Evolutionary conservation across 2,888 invertebrate genomes (phyloP).

Genomic region (Ectemnius cavifrons): DNA sequence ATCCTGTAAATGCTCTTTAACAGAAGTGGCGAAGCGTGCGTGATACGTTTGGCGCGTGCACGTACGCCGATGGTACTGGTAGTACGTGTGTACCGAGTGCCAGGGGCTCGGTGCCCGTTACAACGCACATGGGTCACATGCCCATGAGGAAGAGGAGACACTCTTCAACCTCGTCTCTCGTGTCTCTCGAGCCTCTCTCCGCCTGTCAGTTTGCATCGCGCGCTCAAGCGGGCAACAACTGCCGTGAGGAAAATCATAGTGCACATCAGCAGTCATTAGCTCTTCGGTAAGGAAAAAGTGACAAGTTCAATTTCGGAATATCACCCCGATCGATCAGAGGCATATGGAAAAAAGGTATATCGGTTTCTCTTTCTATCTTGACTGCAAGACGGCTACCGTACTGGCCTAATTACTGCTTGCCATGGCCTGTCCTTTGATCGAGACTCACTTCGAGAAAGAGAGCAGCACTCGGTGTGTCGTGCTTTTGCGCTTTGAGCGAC

Average conservation of each 20-base stretch:
- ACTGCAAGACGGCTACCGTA: neutral
- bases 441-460: neutral
- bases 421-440: neutral
- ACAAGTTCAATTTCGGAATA: neutral
- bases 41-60: conserved; percentile 18
- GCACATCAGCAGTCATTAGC: neutral
- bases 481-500: neutral
- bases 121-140: conserved; percentile 47
- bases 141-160: conserved; percentile 21
- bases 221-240: conserved; percentile 56
- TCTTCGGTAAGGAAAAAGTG: neutral
- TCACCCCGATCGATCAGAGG: neutral
- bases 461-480: conserved; percentile 1
- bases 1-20: conserved; percentile 3
- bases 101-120: conserved; percentile 53
- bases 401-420: neutral
- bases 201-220: conserved; percentile 46
- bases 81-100: conserved; percentile 5
- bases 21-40: conserved; percentile 10
- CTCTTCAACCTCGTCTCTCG: conserved; percentile 8
- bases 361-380: neutral
- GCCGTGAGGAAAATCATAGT: conserved; percentile 6
- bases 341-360: neutral
- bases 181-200: conserved; percentile 26
- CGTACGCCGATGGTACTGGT: conserved; percentile 5